Conservation (phyloP, 2,113 vertebrate genomes). For the Mola mola region DNA sequence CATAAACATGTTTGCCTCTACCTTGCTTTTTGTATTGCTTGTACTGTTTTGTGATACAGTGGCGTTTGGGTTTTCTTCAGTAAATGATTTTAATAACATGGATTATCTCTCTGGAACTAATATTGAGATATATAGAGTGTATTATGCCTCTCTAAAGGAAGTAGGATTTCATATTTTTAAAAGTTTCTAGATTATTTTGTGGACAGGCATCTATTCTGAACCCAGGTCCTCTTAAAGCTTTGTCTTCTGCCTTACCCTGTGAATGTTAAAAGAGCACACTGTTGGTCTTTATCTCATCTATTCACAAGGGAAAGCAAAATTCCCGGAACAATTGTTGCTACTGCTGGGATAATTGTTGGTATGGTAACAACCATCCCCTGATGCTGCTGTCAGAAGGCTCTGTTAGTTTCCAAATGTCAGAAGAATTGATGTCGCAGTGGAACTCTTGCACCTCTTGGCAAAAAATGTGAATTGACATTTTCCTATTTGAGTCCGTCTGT, state of each 20-base stretch:
- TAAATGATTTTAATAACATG: not conserved
- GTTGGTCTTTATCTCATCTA: slow-evolving; percentile 51
- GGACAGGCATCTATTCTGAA: not conserved
- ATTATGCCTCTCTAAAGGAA: no score
- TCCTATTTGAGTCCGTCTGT: slow-evolving; percentile 14
- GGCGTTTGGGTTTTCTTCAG: slow-evolving; percentile 12
- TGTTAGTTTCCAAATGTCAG: slow-evolving; percentile 48
- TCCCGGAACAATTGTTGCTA: slow-evolving; percentile 67
- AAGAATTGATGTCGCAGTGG: slow-evolving; percentile 56
- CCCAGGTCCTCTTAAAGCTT: slow-evolving; percentile 12
- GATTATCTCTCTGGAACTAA: slow-evolving; percentile 8
- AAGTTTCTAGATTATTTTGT: slow-evolving; percentile 2
- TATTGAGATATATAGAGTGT: no score
- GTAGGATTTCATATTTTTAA: slow-evolving; percentile 1
- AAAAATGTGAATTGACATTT: slow-evolving; percentile 48
- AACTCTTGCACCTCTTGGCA: slow-evolving; percentile 47
- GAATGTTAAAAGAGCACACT: slow-evolving; percentile 53
- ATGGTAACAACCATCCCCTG: slow-evolving; percentile 68
- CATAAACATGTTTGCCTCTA: slow-evolving; percentile 3
- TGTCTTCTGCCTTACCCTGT: slow-evolving; percentile 30
- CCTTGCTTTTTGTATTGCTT: slow-evolving; percentile 35
- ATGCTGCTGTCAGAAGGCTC: slow-evolving; percentile 64
- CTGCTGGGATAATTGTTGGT: slow-evolving; percentile 69
- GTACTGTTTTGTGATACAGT: slow-evolving; percentile 18
- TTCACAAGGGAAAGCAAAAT: slow-evolving; percentile 49